Conservation (phyloP, 2,113 vertebrate genomes). For the Hepsetus odoe region DNA sequence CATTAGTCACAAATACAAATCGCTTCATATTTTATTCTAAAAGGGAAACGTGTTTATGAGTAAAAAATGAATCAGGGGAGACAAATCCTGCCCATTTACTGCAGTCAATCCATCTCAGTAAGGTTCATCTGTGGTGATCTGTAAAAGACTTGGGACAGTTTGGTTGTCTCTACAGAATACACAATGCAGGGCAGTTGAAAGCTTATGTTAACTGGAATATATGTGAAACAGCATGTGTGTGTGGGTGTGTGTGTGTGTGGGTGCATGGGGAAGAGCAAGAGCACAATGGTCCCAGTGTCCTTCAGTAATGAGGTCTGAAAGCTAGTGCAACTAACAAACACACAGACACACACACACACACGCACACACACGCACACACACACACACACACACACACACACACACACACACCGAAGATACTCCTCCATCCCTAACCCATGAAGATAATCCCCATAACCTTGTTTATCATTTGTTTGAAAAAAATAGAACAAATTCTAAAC, state of each 20-base stretch:
- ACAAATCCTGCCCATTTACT: background rate
- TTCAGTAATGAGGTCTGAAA: slow-evolving; percentile 78
- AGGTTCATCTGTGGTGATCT: slow-evolving; percentile 21
- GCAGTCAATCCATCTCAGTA: background rate
- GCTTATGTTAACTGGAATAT: slow-evolving; percentile 25
- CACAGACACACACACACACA: too few species aligned
- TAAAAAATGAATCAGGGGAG: background rate
- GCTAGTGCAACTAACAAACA: slow-evolving; percentile 61
- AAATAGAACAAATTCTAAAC: too few species aligned
- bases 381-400: slow-evolving; percentile 68
- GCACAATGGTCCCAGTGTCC: slow-evolving; percentile 70
- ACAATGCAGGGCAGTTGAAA: slow-evolving; percentile 4
- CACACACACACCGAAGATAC: slow-evolving; percentile 69
- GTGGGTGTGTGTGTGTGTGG: background rate
- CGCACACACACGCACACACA: slow-evolving; percentile 66
- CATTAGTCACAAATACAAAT: background rate
- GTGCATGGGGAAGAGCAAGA: slow-evolving; percentile 33
- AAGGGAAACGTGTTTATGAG: background rate
- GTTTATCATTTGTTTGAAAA: background rate
- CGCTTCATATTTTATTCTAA: background rate
- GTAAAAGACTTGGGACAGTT: slow-evolving; percentile 2
- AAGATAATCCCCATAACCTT: background rate
- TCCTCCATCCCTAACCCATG: slow-evolving; percentile 55
- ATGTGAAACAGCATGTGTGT: slow-evolving; percentile 21
- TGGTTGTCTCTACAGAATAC: slow-evolving; percentile 26